Percentiles rank a stretch among this genome's conserved stretches.
Evolutionary conservation across 2,797 vertebrate species (phyloP).

Genomic region (Myoxocephalus aenaeus): DNA sequence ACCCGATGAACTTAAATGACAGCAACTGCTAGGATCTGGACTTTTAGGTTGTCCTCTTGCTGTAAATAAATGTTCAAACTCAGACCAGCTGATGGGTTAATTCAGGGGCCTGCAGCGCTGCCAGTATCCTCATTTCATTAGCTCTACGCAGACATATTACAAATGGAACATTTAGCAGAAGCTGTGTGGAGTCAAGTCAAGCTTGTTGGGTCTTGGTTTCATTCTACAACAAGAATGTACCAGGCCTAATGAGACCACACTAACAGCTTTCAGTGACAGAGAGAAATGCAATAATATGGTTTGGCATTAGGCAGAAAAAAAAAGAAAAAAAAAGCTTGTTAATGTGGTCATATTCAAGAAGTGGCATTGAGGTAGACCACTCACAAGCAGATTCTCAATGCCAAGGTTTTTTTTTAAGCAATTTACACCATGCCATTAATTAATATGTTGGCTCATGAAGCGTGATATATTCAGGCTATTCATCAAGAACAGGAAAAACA

Average conservation of each 20-base stretch:
- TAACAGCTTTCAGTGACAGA: slow-evolving; percentile 36
- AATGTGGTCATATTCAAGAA: slow-evolving; percentile 52
- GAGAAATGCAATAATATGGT: slow-evolving; percentile 39
- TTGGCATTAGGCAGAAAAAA: slow-evolving; percentile 33
- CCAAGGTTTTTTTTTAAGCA: slow-evolving; percentile 77
- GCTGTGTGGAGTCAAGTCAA: slow-evolving; percentile 20
- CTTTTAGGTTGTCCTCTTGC: slow-evolving; percentile 31
- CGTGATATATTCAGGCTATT: slow-evolving; percentile 70
- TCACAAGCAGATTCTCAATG: slow-evolving; percentile 64
- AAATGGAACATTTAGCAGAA: slow-evolving; percentile 42
- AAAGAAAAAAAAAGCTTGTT: slow-evolving; percentile 35
- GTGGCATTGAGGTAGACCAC: slow-evolving; percentile 53
- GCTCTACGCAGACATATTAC: slow-evolving; percentile 47
- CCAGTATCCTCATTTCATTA: slow-evolving; percentile 59
- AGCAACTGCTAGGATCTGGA: background rate
- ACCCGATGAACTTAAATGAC: background rate
- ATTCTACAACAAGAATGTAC: slow-evolving; percentile 33
- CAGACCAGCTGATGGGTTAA: slow-evolving; percentile 56
- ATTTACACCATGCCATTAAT: slow-evolving; percentile 71
- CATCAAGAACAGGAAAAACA: slow-evolving; percentile 74
- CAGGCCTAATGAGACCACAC: slow-evolving; percentile 41
- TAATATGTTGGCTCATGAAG: slow-evolving; percentile 76
- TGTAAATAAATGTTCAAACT: slow-evolving; percentile 51
- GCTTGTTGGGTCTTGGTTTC: slow-evolving; percentile 32
- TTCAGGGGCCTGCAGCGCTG: slow-evolving; percentile 37